phyloP scores from a whole-genome alignment of 2,797 vertebrate species.

The Pseudotriccus pelzelni region DNA sequence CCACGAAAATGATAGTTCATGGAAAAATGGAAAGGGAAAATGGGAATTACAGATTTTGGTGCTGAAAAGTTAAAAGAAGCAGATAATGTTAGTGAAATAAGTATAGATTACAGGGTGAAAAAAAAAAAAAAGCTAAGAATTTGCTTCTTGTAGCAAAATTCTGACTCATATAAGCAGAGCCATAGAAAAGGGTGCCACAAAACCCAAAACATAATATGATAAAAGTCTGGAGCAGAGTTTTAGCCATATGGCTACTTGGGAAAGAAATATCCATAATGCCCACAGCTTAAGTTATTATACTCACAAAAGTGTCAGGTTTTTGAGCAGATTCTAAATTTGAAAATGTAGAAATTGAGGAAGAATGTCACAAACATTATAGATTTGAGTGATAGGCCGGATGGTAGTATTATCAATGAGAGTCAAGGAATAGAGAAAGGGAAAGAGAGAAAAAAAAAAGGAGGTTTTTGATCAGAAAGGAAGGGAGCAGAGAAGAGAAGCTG shows the following conservation, averaged over 20 bases:
- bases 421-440: neutral
- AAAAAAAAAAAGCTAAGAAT: neutral
- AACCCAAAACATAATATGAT: neutral
- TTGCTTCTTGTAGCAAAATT: neutral
- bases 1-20: neutral
- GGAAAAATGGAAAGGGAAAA: neutral
- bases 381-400: neutral
- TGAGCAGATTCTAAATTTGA: neutral
- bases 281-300: conserved; percentile 3
- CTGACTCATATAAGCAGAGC: neutral
- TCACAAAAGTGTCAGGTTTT: neutral
- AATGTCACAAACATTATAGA: neutral
- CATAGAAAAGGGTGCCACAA: neutral
- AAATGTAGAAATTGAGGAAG: neutral
- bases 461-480: neutral
- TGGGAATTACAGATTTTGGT: neutral
- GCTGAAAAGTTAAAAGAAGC: neutral
- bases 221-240: neutral
- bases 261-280: conserved; percentile 20
- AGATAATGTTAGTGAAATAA: neutral
- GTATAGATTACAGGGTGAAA: neutral
- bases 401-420: neutral
- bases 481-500: neutral
- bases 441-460: neutral
- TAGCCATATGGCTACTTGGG: conserved; percentile 28